These are phyloP conservation scores for Maniola jurtina DNA, from an alignment of 1,140 invertebrate species.

Conservation along the genomic window DNA sequence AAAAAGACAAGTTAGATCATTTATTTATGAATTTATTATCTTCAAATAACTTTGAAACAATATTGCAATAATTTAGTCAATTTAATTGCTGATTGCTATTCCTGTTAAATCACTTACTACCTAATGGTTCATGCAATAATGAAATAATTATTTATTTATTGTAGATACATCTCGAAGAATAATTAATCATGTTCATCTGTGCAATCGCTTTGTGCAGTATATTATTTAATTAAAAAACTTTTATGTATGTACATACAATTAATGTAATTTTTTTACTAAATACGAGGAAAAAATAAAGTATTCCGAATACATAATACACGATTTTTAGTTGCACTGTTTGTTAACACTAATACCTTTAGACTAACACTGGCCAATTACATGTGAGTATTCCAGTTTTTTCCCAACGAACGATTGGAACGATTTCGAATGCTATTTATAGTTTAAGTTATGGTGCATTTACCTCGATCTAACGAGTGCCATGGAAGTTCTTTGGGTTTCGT, in stretches of 20 bases:
- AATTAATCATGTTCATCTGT: slow-evolving; percentile 53
- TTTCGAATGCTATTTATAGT: too few species aligned
- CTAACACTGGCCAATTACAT: slow-evolving; percentile 15
- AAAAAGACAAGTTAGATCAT: too few species aligned
- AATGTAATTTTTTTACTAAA: slow-evolving; percentile 76
- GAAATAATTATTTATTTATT: slow-evolving; percentile 5
- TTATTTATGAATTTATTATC: too few species aligned
- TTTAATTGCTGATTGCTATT: slow-evolving; percentile 27
- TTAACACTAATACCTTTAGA: slow-evolving; percentile 11
- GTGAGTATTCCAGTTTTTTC: slow-evolving; percentile 21
- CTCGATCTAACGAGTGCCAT: too few species aligned
- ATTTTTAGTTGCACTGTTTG: slow-evolving; percentile 24
- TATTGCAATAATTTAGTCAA: slow-evolving; percentile 41
- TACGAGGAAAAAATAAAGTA: slow-evolving; percentile 68
- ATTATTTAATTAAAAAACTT: slow-evolving; percentile 29
- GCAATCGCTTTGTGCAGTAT: slow-evolving; percentile 60
- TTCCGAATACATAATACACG: slow-evolving; percentile 45
- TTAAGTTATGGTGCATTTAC: too few species aligned
- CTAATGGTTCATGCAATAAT: slow-evolving; percentile 24
- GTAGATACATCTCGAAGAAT: slow-evolving; percentile 35
- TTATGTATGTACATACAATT: slow-evolving; percentile 68
- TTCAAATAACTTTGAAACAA: slow-evolving; percentile 12
- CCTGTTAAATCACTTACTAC: slow-evolving; percentile 17
- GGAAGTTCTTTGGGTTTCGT: too few species aligned
- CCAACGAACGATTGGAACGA: background rate